phyloP scores from a whole-genome alignment of 2,113 vertebrate genomes.

The Periophthalmus modestus region DNA sequence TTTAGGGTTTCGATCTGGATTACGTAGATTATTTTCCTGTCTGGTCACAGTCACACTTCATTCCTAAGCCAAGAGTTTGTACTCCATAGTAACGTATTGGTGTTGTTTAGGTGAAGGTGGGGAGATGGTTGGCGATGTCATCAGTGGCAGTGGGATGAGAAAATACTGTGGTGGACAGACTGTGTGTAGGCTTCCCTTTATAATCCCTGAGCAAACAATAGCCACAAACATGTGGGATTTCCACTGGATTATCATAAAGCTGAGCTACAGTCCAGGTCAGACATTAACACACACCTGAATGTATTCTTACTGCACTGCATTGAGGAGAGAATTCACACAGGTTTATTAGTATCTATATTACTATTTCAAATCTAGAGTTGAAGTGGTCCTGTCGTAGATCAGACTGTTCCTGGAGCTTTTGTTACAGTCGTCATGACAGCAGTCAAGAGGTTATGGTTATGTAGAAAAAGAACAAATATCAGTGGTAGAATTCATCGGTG shows the following conservation, averaged over 20 bases:
- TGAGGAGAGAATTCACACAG: not conserved
- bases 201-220: slow-evolving; percentile 7
- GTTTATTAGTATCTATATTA: not conserved
- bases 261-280: not conserved
- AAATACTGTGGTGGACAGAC: not conserved
- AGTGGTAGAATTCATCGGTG: not conserved
- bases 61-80: slow-evolving; percentile 45
- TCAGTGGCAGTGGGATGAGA: not conserved
- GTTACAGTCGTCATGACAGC: not conserved
- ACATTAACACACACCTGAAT: not conserved
- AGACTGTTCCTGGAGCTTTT: too few relatives aligned
- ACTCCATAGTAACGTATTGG: slow-evolving; percentile 38
- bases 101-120: slow-evolving; percentile 36
- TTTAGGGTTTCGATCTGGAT: slow-evolving; percentile 80
- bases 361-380: too few relatives aligned
- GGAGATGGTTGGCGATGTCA: not conserved
- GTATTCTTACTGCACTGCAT: not conserved
- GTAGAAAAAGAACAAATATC: not conserved
- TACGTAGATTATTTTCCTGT: slow-evolving; percentile 76
- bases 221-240: not conserved
- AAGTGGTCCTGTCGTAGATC: too few relatives aligned
- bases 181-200: not conserved
- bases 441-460: not conserved
- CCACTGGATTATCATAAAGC: not conserved
- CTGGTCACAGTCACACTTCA: slow-evolving; percentile 73